A percentile compares a stretch with the other conserved stretches of the same genome.
phyloP scores from a whole-genome alignment of 2,797 vertebrate species.

The Sebastolobus altivelis region DNA sequence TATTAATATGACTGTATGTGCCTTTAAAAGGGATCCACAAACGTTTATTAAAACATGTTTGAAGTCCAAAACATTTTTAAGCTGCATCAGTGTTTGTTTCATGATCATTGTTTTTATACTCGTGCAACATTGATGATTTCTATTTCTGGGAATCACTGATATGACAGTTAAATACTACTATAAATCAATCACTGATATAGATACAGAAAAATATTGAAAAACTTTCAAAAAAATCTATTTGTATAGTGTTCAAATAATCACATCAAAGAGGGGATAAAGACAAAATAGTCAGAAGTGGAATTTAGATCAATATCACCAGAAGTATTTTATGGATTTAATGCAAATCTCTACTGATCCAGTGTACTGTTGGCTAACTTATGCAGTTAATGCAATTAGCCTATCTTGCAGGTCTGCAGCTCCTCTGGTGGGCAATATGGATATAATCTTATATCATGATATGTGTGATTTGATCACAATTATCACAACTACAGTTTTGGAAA shows the following conservation, averaged over 20 bases:
- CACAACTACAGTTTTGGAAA: not conserved
- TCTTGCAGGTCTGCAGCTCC: not conserved
- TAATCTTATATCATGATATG: not conserved
- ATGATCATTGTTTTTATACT: not conserved
- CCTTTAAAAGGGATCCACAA: not conserved
- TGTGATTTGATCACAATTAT: not conserved
- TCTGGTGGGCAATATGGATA: not conserved
- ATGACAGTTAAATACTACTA: not conserved
- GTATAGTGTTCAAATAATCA: not conserved
- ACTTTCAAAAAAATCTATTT: not conserved
- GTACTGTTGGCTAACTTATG: not conserved
- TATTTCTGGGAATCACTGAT: not conserved
- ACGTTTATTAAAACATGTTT: conserved; percentile 16
- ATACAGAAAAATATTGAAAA: not conserved
- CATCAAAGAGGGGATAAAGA: not conserved
- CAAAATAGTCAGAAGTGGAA: not conserved
- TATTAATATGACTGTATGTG: conserved; percentile 15
- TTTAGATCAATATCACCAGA: not conserved
- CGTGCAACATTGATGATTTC: not conserved
- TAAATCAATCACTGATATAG: not conserved
- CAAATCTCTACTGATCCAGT: not conserved
- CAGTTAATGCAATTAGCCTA: not conserved
- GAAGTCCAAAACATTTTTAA: not conserved
- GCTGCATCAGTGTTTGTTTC: not conserved
- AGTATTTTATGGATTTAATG: not conserved